Percentiles rank a stretch among this genome's conserved stretches.
Conservation (phyloP, 2,888 invertebrate species). For the Leptopilina drosophilae region DNA sequence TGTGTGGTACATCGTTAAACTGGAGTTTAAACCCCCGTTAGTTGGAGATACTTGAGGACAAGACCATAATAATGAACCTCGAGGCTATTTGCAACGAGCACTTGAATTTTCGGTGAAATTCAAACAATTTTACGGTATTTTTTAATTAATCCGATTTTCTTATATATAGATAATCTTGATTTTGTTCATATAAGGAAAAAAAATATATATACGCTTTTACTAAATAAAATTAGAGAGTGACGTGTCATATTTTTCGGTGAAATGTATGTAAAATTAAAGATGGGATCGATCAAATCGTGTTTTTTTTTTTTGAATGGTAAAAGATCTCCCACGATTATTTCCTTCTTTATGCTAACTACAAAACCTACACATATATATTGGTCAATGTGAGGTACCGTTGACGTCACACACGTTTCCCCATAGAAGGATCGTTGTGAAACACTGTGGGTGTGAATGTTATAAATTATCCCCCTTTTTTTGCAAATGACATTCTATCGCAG, state of each 20-base stretch:
- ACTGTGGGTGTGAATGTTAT: slow-evolving; percentile 73
- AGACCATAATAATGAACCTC: slow-evolving; percentile 11
- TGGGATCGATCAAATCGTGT: too few species aligned
- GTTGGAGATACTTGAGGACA: slow-evolving; percentile 13
- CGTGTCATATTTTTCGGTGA: too few species aligned
- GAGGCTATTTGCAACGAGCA: background rate
- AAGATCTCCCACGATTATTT: slow-evolving; percentile 70
- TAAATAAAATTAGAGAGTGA: too few species aligned
- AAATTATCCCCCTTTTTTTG: slow-evolving; percentile 70
- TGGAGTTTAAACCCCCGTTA: slow-evolving; percentile 40
- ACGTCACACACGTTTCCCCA: slow-evolving; percentile 71
- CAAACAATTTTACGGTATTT: slow-evolving; percentile 18
- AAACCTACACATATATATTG: slow-evolving; percentile 70
- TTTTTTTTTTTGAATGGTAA: too few species aligned
- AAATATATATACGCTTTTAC: too few species aligned
- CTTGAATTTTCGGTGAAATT: slow-evolving; percentile 23
- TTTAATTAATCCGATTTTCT: too few species aligned
- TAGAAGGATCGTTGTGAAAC: slow-evolving; percentile 70
- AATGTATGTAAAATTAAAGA: too few species aligned
- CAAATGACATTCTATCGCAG: slow-evolving; percentile 57
- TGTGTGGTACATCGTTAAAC: slow-evolving; percentile 20
- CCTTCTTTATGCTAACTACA: slow-evolving; percentile 71
- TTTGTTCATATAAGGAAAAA: too few species aligned
- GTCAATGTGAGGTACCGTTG: slow-evolving; percentile 73
- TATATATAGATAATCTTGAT: too few species aligned